Evolutionary conservation across 1,140 invertebrate species (phyloP).

Genomic region (Branchinecta lindahli): DNA sequence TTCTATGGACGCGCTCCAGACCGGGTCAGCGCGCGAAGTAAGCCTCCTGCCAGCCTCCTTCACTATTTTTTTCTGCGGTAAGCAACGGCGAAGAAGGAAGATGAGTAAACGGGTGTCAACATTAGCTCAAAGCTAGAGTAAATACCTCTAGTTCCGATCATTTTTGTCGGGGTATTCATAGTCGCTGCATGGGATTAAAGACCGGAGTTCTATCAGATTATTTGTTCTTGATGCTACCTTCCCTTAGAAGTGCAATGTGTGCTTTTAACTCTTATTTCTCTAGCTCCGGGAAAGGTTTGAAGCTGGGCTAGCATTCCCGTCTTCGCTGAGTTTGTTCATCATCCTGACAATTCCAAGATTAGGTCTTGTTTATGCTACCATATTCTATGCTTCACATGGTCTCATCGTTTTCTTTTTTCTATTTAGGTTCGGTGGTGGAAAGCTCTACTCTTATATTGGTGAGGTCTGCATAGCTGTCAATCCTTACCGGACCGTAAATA

Average conservation of each 20-base stretch:
- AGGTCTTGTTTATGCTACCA: not conserved
- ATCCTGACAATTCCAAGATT: not conserved
- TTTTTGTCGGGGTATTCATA: no score
- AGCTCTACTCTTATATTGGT: conserved; percentile 86
- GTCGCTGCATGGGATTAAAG: no score
- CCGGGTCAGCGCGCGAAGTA: no score
- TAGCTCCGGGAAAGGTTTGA: not conserved
- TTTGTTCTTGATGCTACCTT: no score
- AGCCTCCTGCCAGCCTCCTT: no score
- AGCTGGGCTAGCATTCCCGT: not conserved
- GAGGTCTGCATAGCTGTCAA: conserved; percentile 85
- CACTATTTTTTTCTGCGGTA: no score
- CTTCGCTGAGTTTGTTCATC: not conserved
- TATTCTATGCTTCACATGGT: not conserved
- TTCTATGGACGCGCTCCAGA: no score
- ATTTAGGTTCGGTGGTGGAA: conserved; percentile 67
- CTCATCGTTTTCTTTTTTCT: conserved; percentile 18
- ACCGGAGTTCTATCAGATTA: no score
- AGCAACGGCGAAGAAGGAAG: no score
- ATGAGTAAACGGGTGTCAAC: no score
- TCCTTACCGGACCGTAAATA: conserved; percentile 68
- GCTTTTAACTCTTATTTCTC: not conserved
- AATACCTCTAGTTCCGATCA: no score
- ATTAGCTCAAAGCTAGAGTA: no score
- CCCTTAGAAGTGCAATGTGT: not conserved